Percentiles rank a stretch among this genome's conserved stretches.
These are phyloP conservation scores for Lymantria monacha DNA, from an alignment of 2,888 invertebrate genomes.

Conservation along the genomic window DNA sequence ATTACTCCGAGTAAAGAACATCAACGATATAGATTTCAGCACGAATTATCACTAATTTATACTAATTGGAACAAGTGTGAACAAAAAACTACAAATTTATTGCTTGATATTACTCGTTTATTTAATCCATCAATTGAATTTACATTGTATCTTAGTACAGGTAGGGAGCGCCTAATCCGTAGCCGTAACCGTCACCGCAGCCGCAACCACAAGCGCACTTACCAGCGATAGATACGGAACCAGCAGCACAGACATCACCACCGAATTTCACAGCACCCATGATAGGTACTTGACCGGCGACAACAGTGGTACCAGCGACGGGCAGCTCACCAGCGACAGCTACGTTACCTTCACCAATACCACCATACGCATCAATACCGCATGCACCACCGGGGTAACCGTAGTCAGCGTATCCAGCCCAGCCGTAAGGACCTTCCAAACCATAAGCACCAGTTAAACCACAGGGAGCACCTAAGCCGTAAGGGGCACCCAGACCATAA, in stretches of 20 bases:
- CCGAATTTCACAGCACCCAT: slow-evolving; percentile 12
- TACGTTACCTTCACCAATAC: slow-evolving; percentile 18
- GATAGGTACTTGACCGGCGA: slow-evolving; percentile 21
- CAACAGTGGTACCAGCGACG: slow-evolving; percentile 11
- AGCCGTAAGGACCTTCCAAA: background rate
- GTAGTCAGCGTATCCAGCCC: background rate
- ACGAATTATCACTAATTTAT: no score
- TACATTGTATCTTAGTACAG: background rate
- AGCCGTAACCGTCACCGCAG: slow-evolving; percentile 1
- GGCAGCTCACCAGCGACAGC: slow-evolving; percentile 20
- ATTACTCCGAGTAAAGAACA: no score
- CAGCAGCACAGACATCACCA: slow-evolving; percentile 13
- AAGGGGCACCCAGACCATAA: background rate
- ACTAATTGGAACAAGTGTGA: no score
- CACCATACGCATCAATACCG: slow-evolving; percentile 6
- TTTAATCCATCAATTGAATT: no score
- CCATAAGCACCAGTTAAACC: background rate
- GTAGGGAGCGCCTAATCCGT: background rate
- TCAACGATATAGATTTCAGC: no score
- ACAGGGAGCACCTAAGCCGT: background rate
- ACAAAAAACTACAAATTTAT: no score
- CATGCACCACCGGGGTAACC: background rate
- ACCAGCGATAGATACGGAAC: slow-evolving; percentile 15
- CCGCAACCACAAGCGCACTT: slow-evolving; percentile 20
- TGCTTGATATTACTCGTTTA: no score